phyloP scores from a whole-genome alignment of 2,113 vertebrate genomes.

The Microtus ochrogaster region DNA sequence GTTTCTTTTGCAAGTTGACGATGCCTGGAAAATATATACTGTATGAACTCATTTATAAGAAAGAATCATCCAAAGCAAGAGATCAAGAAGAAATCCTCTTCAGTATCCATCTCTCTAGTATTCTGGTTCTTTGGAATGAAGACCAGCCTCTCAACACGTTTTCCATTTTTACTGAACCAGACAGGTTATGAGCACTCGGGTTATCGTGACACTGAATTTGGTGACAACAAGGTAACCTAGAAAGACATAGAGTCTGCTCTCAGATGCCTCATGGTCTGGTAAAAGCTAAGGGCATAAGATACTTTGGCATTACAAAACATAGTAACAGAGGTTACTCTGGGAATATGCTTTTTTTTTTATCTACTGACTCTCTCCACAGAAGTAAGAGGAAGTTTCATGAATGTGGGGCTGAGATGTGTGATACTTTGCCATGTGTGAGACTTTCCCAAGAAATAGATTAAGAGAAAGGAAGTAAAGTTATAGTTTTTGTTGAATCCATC shows the following conservation, averaged over 20 bases:
- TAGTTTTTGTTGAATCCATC: not conserved
- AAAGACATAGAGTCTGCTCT: not conserved
- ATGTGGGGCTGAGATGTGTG: not conserved
- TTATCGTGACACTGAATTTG: not conserved
- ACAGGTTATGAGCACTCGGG: not conserved
- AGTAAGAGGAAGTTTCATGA: not conserved
- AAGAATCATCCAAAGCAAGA: not conserved
- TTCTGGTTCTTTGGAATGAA: not conserved
- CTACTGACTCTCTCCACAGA: not conserved
- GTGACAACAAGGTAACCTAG: not conserved
- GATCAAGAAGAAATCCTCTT: not conserved
- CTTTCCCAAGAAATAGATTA: not conserved
- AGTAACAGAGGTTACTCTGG: not conserved
- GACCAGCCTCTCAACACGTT: not conserved
- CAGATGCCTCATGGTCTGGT: not conserved
- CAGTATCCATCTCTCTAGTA: not conserved
- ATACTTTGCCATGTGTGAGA: not conserved
- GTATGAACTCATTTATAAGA: not conserved
- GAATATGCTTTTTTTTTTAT: not conserved
- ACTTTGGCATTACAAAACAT: not conserved
- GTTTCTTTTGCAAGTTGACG: not conserved
- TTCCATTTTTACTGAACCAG: not conserved
- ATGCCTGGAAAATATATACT: not conserved
- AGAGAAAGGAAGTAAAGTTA: not conserved
- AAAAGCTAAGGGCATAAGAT: not conserved